phyloP scores from a whole-genome alignment of 2,113 vertebrate species.

The Acanthochromis polyacanthus region DNA sequence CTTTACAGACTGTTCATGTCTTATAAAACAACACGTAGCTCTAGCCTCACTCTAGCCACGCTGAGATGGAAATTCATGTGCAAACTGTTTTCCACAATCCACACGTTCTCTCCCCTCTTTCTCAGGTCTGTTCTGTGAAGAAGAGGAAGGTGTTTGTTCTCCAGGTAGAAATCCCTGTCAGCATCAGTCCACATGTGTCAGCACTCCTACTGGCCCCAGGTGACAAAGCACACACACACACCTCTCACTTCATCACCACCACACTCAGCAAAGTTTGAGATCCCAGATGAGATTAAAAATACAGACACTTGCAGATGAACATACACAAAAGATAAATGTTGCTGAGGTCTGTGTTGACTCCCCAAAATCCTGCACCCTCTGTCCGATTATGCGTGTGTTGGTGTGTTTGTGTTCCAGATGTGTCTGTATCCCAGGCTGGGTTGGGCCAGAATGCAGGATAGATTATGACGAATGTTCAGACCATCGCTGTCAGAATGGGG shows the following conservation, averaged over 20 bases:
- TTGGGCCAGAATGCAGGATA: slow-evolving; percentile 90
- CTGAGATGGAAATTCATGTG: neutral
- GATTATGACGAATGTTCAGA: slow-evolving; percentile 90
- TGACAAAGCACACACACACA: slow-evolving; percentile 70
- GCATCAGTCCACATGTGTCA: slow-evolving; percentile 89
- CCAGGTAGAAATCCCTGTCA: slow-evolving; percentile 90
- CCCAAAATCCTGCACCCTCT: neutral
- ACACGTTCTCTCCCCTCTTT: neutral
- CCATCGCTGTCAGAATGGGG: slow-evolving; percentile 92
- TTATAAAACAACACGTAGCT: neutral
- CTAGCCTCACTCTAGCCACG: neutral
- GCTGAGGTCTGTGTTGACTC: slow-evolving; percentile 21
- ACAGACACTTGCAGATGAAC: slow-evolving; percentile 7
- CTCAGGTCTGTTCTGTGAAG: slow-evolving; percentile 91
- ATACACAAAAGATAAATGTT: neutral
- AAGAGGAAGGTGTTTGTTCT: slow-evolving; percentile 86
- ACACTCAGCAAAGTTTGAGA: slow-evolving; percentile 26
- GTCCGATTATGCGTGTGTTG: slow-evolving; percentile 37
- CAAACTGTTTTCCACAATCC: neutral
- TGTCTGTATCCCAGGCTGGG: slow-evolving; percentile 89
- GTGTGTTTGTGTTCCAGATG: slow-evolving; percentile 83
- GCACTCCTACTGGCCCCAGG: slow-evolving; percentile 88
- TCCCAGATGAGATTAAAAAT: slow-evolving; percentile 37
- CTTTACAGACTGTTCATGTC: neutral
- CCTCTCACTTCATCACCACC: slow-evolving; percentile 4